phyloP scores from a whole-genome alignment of 2,113 vertebrate genomes.

The Cryptotis parvus region DNA sequence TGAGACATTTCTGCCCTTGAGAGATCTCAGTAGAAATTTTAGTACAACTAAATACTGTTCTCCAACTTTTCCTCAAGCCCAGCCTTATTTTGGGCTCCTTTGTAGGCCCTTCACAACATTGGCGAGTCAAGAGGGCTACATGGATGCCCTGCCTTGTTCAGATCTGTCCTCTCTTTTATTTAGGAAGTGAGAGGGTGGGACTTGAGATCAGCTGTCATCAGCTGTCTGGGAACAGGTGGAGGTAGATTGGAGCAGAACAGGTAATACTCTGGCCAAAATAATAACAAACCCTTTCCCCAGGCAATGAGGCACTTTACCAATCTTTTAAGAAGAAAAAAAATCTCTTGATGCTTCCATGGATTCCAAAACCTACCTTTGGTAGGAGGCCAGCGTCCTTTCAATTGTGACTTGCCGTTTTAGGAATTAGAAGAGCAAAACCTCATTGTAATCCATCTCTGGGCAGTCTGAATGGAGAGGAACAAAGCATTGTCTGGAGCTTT shows the following conservation, averaged over 20 bases:
- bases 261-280: conserved; percentile 37
- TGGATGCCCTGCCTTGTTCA: background rate
- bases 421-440: background rate
- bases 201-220: conserved; percentile 17
- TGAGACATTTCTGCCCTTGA: background rate
- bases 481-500: conserved; percentile 18
- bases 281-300: conserved; percentile 4
- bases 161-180: background rate
- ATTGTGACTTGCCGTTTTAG: conserved; percentile 47
- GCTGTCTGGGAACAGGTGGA: conserved; percentile 24
- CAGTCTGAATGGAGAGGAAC: conserved; percentile 19
- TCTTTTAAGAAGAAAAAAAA: conserved; percentile 41
- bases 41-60: background rate
- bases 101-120: too few species aligned
- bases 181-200: background rate
- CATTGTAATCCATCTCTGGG: conserved; percentile 1
- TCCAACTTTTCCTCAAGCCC: background rate
- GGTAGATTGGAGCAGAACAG: conserved; percentile 4
- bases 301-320: conserved; percentile 10
- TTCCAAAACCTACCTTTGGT: conserved; percentile 41
- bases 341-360: conserved; percentile 30
- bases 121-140: background rate
- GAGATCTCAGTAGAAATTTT: background rate
- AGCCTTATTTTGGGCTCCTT: background rate
- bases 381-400: conserved; percentile 13